phyloP scores from a whole-genome alignment of 2,888 invertebrate genomes.

The Orchesella flavescens region DNA sequence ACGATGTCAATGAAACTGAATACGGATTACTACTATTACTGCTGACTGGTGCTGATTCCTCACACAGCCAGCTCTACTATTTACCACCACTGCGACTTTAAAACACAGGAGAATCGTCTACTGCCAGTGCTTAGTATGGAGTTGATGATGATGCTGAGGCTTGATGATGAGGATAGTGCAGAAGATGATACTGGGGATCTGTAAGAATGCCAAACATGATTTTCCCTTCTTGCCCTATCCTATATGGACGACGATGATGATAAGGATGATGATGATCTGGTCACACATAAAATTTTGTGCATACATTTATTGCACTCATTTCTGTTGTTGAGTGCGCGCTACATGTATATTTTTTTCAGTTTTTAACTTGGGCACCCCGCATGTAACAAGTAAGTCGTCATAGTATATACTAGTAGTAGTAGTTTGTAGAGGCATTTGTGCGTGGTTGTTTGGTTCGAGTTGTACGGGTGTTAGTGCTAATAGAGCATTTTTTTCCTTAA shows the following conservation, averaged over 20 bases:
- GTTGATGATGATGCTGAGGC: slow-evolving; percentile 1
- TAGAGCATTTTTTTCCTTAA: too few relatives aligned
- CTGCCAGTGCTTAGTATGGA: background rate
- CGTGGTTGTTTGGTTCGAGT: background rate
- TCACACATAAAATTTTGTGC: background rate
- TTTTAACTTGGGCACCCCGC: too few relatives aligned
- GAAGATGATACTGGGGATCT: slow-evolving; percentile 2
- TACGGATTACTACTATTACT: slow-evolving; percentile 56
- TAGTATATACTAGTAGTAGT: too few relatives aligned
- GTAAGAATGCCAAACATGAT: slow-evolving; percentile 30
- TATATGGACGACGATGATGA: background rate
- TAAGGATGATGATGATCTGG: background rate
- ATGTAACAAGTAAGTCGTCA: too few relatives aligned
- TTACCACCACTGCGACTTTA: slow-evolving; percentile 7
- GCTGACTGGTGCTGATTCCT: background rate
- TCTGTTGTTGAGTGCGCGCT: background rate
- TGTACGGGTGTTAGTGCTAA: background rate
- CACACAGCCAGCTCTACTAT: background rate
- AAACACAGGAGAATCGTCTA: background rate
- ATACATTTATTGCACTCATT: background rate
- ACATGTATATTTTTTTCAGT: too few relatives aligned
- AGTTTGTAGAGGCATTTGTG: background rate
- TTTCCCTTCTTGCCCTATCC: slow-evolving; percentile 4
- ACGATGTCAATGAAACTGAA: slow-evolving; percentile 69
- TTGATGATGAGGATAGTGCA: background rate